A percentile compares a stretch with the other conserved stretches of the same genome.
Conservation (phyloP, 2,113 vertebrate species). For the Equus quagga region DNA sequence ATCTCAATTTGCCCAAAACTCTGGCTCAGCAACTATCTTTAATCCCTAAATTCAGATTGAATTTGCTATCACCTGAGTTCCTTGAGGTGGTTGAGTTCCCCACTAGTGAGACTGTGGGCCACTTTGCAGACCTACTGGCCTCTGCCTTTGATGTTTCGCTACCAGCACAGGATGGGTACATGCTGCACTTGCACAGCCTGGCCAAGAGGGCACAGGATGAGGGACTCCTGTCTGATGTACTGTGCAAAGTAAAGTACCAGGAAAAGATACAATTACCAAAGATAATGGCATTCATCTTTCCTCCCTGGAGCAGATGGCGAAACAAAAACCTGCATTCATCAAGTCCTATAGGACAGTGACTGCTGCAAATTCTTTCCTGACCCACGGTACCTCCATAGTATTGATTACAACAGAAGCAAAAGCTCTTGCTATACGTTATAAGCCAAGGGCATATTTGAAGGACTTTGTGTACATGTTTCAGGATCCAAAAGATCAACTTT, state of each 20-base stretch:
- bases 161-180: conserved; percentile 92
- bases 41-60: conserved; percentile 90
- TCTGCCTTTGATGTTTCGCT: conserved; percentile 91
- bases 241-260: conserved; percentile 94
- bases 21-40: conserved; percentile 90
- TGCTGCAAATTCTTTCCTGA: conserved; percentile 95
- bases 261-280: conserved; percentile 90
- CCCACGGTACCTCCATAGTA: conserved; percentile 92
- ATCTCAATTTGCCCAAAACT: conserved; percentile 92
- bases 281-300: conserved; percentile 93
- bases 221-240: conserved; percentile 89
- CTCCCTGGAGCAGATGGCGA: conserved; percentile 91
- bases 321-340: conserved; percentile 93
- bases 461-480: conserved; percentile 95
- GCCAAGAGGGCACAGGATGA: conserved; percentile 92
- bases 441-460: conserved; percentile 94
- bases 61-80: conserved; percentile 93
- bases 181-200: conserved; percentile 90
- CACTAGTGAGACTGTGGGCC: conserved; percentile 93
- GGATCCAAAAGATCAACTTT: conserved; percentile 95
- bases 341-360: conserved; percentile 94
- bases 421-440: conserved; percentile 93
- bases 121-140: conserved; percentile 92
- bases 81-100: conserved; percentile 94
- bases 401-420: conserved; percentile 96